A percentile compares a stretch with the other conserved stretches of the same genome.
These are phyloP conservation scores for Strix uralensis DNA, from an alignment of 2,113 vertebrate species.

Conservation along the genomic window DNA sequence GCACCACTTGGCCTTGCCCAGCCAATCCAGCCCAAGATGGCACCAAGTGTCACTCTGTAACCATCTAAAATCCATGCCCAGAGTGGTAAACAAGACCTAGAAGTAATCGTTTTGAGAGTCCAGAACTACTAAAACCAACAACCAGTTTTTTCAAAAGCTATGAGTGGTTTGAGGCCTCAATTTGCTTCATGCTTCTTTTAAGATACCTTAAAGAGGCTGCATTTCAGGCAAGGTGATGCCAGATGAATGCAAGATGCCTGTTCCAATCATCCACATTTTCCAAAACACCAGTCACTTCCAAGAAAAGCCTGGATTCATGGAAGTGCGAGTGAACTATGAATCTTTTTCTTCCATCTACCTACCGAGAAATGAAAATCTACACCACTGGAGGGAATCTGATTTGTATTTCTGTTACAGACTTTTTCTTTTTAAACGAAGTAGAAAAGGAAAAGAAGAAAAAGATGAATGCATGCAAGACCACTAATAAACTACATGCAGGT, in stretches of 20 bases:
- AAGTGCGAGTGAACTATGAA: neutral
- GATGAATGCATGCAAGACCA: neutral
- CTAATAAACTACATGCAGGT: neutral
- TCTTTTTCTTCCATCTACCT: neutral
- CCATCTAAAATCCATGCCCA: neutral
- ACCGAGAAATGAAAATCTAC: neutral
- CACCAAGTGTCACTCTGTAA: accelerated
- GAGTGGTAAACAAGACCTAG: neutral
- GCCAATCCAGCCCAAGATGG: neutral
- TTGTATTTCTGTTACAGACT: neutral
- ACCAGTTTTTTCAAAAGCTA: neutral
- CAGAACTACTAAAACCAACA: neutral
- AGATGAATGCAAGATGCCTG: neutral
- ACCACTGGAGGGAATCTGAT: neutral
- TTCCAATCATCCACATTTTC: neutral
- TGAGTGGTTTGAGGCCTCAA: neutral
- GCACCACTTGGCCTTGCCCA: neutral
- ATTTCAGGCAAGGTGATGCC: neutral
- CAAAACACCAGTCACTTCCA: neutral
- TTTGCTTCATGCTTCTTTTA: neutral
- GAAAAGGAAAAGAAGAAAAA: neutral
- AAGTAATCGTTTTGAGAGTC: neutral
- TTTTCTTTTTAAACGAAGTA: neutral
- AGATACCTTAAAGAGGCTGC: neutral
- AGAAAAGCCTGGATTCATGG: neutral